Conservation (phyloP, 2,888 invertebrate species). For the Gymnosoma rotundatum region DNA sequence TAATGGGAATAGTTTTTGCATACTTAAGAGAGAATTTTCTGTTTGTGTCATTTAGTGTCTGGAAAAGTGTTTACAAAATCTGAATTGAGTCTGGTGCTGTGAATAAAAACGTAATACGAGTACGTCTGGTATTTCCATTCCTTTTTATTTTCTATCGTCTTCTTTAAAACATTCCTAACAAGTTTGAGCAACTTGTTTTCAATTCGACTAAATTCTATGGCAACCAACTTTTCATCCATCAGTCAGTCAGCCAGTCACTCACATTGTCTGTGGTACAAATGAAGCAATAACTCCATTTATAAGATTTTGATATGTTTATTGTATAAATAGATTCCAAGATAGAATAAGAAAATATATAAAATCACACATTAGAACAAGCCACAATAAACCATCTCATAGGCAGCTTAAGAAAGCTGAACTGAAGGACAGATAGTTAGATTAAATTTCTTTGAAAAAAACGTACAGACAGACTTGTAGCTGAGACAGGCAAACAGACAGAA, state of each 20-base stretch:
- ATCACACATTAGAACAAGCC: conserved; percentile 44
- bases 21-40: neutral
- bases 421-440: conserved; percentile 46
- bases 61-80: conserved; percentile 47
- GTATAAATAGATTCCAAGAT: conserved; percentile 68
- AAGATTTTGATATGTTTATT: conserved; percentile 71
- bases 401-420: conserved; percentile 10
- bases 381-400: conserved; percentile 37
- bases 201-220: conserved; percentile 54
- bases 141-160: conserved; percentile 34
- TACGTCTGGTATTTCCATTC: conserved; percentile 53
- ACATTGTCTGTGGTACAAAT: conserved; percentile 64
- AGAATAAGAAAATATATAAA: conserved; percentile 33
- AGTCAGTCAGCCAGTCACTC: conserved; percentile 58
- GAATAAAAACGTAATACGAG: conserved; percentile 8
- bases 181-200: conserved; percentile 71
- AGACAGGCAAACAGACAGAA: conserved; percentile 16
- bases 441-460: conserved; percentile 35
- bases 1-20: neutral
- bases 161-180: conserved; percentile 69
- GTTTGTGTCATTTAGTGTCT: conserved; percentile 18
- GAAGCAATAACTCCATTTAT: conserved; percentile 71
- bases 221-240: conserved; percentile 67
- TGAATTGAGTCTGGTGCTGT: conserved; percentile 16
- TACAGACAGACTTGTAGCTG: conserved; percentile 20